Evolutionary conservation across 2,888 invertebrate genomes (phyloP).

Genomic region (Drosophila stalkeri): DNA sequence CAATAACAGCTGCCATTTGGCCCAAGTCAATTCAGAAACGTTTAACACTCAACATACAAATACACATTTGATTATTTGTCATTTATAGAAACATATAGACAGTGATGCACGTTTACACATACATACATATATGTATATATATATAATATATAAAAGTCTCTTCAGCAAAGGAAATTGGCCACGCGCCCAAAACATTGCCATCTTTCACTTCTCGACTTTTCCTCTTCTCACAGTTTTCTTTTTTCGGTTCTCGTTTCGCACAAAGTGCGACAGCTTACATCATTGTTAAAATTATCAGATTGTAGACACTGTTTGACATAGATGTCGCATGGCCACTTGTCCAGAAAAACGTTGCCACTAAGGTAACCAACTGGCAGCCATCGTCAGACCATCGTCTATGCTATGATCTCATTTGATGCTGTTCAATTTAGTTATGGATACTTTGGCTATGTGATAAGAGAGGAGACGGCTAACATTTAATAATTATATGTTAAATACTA

Average conservation of each 20-base stretch:
- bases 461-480: not conserved
- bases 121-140: not conserved
- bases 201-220: not conserved
- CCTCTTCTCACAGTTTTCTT: not conserved
- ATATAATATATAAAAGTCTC: not conserved
- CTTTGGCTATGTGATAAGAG: not conserved
- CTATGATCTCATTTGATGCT: slow-evolving; percentile 3
- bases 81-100: slow-evolving; percentile 34
- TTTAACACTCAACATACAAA: slow-evolving; percentile 74
- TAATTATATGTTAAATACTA: too few relatives aligned
- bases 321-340: slow-evolving; percentile 16
- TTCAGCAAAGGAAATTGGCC: slow-evolving; percentile 67
- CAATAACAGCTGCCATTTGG: slow-evolving; percentile 54
- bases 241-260: slow-evolving; percentile 10
- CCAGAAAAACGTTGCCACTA: slow-evolving; percentile 13
- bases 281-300: slow-evolving; percentile 83
- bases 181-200: slow-evolving; percentile 68
- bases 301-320: slow-evolving; percentile 12
- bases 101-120: not conserved
- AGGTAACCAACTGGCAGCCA: slow-evolving; percentile 16
- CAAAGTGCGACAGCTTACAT: slow-evolving; percentile 81
- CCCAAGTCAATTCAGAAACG: slow-evolving; percentile 81
- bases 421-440: not conserved
- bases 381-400: slow-evolving; percentile 2
- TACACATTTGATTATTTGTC: slow-evolving; percentile 65